Evolutionary conservation across 2,888 invertebrate species (phyloP).

Genomic region (Rotaria socialis): DNA sequence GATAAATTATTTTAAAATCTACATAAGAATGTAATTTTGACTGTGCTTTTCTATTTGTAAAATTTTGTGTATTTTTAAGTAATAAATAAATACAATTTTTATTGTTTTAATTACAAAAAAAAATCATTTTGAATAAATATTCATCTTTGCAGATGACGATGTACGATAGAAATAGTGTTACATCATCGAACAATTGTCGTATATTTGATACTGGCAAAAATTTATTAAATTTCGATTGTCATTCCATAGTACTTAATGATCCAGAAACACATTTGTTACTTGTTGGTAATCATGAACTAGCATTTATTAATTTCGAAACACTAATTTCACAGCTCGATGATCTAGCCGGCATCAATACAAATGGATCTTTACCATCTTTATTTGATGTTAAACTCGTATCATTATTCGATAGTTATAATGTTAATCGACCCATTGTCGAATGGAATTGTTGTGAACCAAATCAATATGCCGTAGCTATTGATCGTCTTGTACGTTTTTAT

Average conservation of each 20-base stretch:
- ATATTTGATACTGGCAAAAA: not conserved
- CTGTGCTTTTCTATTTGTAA: too few relatives aligned
- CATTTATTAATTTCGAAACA: not conserved
- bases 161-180: not conserved
- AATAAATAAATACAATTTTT: too few relatives aligned
- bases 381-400: not conserved
- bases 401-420: not conserved
- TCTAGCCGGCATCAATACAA: not conserved
- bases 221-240: not conserved
- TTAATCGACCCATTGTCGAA: slow-evolving; percentile 6
- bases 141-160: not conserved
- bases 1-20: too few relatives aligned
- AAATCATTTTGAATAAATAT: too few relatives aligned
- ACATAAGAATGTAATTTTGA: too few relatives aligned
- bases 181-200: not conserved
- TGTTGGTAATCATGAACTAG: not conserved
- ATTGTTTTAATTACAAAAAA: too few relatives aligned
- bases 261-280: not conserved
- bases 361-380: not conserved
- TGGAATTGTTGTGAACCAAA: not conserved
- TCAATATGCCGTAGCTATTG: not conserved
- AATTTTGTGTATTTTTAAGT: too few relatives aligned
- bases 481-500: slow-evolving; percentile 4
- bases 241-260: not conserved
- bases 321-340: not conserved